These are phyloP conservation scores for Thomomys bottae DNA, from an alignment of 2,113 vertebrate genomes.

Conservation along the genomic window DNA sequence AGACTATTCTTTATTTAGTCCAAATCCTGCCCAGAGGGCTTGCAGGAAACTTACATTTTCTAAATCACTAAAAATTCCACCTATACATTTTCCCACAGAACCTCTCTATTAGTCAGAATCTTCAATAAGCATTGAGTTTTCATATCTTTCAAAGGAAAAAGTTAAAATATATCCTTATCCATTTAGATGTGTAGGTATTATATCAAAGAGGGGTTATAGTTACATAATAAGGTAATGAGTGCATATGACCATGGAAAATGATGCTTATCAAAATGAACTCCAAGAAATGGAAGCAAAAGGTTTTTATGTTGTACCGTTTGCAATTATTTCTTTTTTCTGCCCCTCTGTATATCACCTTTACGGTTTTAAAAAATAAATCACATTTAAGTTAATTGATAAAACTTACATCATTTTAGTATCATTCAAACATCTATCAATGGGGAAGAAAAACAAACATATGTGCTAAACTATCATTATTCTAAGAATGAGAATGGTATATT, in stretches of 20 bases:
- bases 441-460: background rate
- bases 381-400: conserved; percentile 46
- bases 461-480: conserved; percentile 64
- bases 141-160: conserved; percentile 30
- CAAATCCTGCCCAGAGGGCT: conserved; percentile 61
- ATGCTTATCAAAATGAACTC: no score
- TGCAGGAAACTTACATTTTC: conserved; percentile 52
- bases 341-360: no score
- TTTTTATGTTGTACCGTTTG: no score
- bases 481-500: conserved; percentile 9
- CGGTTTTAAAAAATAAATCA: background rate
- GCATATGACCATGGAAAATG: no score
- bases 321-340: no score
- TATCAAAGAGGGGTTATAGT: no score
- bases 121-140: background rate
- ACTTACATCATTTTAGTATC: conserved; percentile 70
- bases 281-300: no score
- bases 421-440: background rate
- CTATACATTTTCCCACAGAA: background rate
- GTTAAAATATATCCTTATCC: background rate
- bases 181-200: background rate
- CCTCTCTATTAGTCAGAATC: background rate
- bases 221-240: no score
- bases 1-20: conserved; percentile 47
- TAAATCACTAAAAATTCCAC: conserved; percentile 39